Conservation (phyloP, 2,113 vertebrate genomes). For the Xenotilapia caudafasciata region DNA sequence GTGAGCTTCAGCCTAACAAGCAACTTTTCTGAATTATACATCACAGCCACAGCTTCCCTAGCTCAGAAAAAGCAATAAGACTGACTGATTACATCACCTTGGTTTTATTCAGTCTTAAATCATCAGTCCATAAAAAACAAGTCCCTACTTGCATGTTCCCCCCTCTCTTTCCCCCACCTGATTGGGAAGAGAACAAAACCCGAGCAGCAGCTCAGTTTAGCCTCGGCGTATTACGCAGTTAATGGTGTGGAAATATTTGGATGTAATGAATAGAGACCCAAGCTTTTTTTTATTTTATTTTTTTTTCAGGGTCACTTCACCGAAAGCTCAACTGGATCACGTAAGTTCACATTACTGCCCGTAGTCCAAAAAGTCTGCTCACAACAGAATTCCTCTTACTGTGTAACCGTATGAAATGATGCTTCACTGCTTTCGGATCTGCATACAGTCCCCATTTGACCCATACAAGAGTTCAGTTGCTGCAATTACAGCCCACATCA, state of each 20-base stretch:
- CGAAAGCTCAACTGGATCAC: constrained; percentile 56
- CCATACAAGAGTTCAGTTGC: background rate
- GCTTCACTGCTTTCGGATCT: constrained; percentile 23
- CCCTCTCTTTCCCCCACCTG: background rate
- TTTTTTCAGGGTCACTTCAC: constrained; percentile 52
- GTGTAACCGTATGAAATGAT: constrained; percentile 28
- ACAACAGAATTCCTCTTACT: constrained; percentile 29
- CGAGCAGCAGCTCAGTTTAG: constrained; percentile 28
- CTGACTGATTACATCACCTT: constrained; percentile 13
- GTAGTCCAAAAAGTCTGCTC: constrained; percentile 27
- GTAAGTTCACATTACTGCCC: constrained; percentile 39
- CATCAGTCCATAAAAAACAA: constrained; percentile 28
- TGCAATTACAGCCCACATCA: constrained; percentile 15
- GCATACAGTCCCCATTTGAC: constrained; percentile 13
- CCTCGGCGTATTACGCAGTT: constrained; percentile 47
- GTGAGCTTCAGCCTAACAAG: constrained; percentile 27
- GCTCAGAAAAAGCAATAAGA: background rate
- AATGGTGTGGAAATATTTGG: constrained; percentile 61
- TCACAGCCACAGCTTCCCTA: background rate
- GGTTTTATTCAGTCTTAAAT: constrained; percentile 9
- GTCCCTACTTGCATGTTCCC: background rate
- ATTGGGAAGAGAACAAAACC: constrained; percentile 2
- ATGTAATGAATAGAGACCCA: constrained; percentile 67
- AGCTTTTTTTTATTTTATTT: background rate
- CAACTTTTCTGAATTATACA: constrained; percentile 38